Conservation (phyloP, 2,113 vertebrate species). For the Pelecanus crispus region DNA sequence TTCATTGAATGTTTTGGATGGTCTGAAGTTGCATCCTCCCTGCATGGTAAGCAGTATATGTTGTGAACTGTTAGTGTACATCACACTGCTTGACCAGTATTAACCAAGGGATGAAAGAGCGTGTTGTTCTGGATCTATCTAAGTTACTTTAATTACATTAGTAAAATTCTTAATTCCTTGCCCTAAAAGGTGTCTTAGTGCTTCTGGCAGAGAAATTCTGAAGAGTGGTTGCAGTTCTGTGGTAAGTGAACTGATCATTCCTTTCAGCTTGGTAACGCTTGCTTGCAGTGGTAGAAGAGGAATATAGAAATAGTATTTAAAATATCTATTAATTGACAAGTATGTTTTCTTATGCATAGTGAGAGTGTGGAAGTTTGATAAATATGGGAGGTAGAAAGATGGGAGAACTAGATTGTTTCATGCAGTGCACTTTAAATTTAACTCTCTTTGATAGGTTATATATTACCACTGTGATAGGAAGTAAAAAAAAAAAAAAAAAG, state of each 20-base stretch:
- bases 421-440: neutral
- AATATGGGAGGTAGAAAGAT: rapidly evolving
- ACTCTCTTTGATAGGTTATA: neutral
- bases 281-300: neutral
- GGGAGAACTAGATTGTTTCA: neutral
- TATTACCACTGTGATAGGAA: neutral
- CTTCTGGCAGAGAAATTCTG: neutral
- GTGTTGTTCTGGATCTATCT: rapidly evolving
- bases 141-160: neutral
- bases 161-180: neutral
- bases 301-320: neutral
- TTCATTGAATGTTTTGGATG: neutral
- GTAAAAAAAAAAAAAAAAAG: too few relatives aligned
- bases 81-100: neutral
- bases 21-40: neutral
- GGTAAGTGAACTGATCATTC: neutral
- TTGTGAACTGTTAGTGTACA: neutral
- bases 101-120: neutral
- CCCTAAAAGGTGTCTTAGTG: neutral
- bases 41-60: neutral
- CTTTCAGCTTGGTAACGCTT: neutral
- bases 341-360: neutral
- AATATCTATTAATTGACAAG: neutral
- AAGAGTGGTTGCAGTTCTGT: neutral
- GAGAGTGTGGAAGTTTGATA: neutral